Evolutionary conservation across 2,797 vertebrate genomes (phyloP), one percentile per base, ranked within the genome.

Genomic region (Synaphobranchus kaupii): DNA sequence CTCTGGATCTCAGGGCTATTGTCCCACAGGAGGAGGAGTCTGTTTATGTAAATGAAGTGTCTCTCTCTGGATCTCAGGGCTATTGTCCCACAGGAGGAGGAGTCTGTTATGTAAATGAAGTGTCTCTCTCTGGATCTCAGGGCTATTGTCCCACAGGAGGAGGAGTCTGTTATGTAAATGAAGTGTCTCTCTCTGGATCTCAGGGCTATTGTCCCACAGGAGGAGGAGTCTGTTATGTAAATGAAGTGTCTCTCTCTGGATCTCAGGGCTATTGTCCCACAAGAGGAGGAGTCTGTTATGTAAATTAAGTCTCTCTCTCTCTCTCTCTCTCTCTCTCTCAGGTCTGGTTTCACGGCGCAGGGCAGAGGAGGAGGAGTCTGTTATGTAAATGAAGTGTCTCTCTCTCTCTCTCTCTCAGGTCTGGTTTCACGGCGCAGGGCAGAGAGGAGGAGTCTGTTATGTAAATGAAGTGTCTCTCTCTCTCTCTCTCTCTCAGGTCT

Each of bases 91-190:
- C 48, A 50, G 48, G 48, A n/a, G 10, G 1, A 31, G n/a, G 66
- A 2, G n/a, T 6, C 6, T 71, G 5, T 28, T n/a, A n/a, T n/a
- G n/a, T n/a, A n/a, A n/a, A n/a, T n/a, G n/a, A n/a, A n/a, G 17
- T 76, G 31, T 52, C 8, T 54, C 48, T 25, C 6, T 52, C 25
- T 28, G 48, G 28, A 28, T 83, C 5, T 85, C 88, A 99, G 98
- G 98, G 50, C 95, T 99, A 83, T 97, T 99, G 68, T 98, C 98
- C 7, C 48, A n/a, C n/a, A n/a, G n/a, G n/a, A n/a, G n/a, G n/a
- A n/a, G n/a, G n/a, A n/a, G n/a, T n/a, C n/a, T n/a, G n/a, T n/a
- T n/a, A n/a, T n/a, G n/a, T n/a, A n/a, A n/a, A n/a, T n/a, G n/a
- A n/a, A 3, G 48, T 50, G 48, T 50, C 48, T 50, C 48, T 3